Conservation (phyloP, 2,888 invertebrate species). For the Platycheirus albimanus region DNA sequence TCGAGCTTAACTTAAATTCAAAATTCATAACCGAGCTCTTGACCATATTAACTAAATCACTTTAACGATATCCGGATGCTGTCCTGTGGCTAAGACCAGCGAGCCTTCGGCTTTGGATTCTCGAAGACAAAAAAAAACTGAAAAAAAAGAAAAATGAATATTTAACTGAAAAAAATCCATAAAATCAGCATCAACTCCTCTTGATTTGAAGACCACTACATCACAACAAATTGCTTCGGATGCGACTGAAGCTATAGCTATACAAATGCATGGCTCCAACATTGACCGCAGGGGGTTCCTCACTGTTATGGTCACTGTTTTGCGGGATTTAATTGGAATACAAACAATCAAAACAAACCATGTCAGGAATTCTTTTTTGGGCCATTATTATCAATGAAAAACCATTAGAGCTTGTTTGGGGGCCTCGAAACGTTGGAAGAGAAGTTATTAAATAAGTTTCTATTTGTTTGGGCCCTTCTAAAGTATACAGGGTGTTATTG, state of each 20-base stretch:
- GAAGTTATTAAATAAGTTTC: conserved; percentile 34
- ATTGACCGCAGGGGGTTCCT: conserved; percentile 44
- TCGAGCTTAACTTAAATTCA: conserved; percentile 21
- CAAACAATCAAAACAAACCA: conserved; percentile 57
- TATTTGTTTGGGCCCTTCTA: not conserved
- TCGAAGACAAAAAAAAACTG: not conserved
- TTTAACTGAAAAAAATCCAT: conserved; percentile 45
- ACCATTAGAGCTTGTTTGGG: conserved; percentile 32
- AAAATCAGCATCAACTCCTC: conserved; percentile 53
- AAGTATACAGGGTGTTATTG: no score
- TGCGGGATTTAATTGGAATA: conserved; percentile 48
- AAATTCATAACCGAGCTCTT: conserved; percentile 69
- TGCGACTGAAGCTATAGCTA: conserved; percentile 15
- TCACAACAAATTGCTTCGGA: conserved; percentile 51
- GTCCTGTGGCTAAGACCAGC: conserved; percentile 59
- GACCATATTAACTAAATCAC: conserved; percentile 69
- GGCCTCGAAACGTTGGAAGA: conserved; percentile 14
- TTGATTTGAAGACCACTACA: conserved; percentile 48
- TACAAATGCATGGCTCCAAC: conserved; percentile 27
- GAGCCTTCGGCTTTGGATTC: not conserved
- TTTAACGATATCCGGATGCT: conserved; percentile 68
- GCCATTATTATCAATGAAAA: conserved; percentile 61
- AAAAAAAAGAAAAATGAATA: conserved; percentile 55
- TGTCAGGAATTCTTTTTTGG: conserved; percentile 33
- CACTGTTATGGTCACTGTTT: conserved; percentile 46